These are phyloP conservation scores for Bujurquina vittata DNA, from an alignment of 2,113 vertebrate species.

Conservation along the genomic window DNA sequence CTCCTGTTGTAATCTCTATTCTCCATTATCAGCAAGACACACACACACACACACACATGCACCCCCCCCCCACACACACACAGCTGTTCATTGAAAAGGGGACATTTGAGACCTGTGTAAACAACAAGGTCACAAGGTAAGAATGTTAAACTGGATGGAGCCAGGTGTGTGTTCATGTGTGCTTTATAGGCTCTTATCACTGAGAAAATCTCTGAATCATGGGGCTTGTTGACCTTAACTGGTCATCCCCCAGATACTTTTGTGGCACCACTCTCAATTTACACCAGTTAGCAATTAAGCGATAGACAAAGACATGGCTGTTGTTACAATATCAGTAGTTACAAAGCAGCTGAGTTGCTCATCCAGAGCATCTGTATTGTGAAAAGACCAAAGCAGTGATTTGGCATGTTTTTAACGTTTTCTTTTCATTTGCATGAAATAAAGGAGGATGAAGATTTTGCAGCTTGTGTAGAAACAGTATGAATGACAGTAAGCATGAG, in stretches of 20 bases:
- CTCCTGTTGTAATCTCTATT: constrained; percentile 32
- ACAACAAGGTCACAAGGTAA: constrained; percentile 25
- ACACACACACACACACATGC: background rate
- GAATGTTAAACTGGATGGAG: constrained; percentile 37
- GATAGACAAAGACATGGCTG: constrained; percentile 7
- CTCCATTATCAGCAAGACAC: constrained; percentile 5
- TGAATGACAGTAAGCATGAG: too few species aligned
- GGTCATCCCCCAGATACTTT: constrained; percentile 35
- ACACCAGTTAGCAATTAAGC: constrained; percentile 17
- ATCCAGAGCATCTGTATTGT: background rate
- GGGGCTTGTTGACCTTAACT: constrained; percentile 36
- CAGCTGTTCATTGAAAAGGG: constrained; percentile 31
- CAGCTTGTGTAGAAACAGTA: background rate
- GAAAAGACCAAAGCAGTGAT: background rate
- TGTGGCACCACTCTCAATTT: constrained; percentile 17
- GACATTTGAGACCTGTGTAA: constrained; percentile 39
- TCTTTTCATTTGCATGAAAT: background rate
- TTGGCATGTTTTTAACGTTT: background rate
- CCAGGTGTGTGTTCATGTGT: constrained; percentile 36
- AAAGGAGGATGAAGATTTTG: background rate
- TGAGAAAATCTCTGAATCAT: constrained; percentile 42
- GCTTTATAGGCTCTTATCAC: constrained; percentile 51
- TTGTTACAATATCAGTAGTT: constrained; percentile 26
- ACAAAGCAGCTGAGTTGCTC: background rate
- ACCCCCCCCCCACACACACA: too few species aligned